Evolutionary conservation across 2,113 vertebrate genomes (phyloP).

Genomic region (Callionymus lyra): DNA sequence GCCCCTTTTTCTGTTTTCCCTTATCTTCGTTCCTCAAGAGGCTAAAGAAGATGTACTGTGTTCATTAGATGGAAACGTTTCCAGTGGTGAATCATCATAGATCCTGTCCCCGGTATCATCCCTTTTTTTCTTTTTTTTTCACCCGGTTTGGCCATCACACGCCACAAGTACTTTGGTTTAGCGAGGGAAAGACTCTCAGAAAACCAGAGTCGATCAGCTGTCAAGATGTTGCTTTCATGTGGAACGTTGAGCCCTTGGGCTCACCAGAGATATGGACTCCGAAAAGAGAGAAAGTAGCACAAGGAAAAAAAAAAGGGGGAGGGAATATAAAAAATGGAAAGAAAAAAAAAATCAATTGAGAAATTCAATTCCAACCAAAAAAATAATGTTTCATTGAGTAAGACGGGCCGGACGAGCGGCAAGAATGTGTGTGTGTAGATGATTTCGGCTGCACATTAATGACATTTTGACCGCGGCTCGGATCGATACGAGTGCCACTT

Average conservation of each 20-base stretch:
- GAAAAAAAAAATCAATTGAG: neutral
- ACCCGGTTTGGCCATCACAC: constrained; percentile 34
- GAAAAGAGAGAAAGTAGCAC: neutral
- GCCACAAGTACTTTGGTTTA: constrained; percentile 25
- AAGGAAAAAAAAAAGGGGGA: neutral
- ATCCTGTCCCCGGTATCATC: constrained; percentile 51
- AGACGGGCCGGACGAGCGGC: constrained; percentile 1
- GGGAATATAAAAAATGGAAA: neutral
- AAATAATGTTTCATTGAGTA: neutral
- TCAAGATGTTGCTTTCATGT: constrained; percentile 3
- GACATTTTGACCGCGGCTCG: constrained; percentile 45
- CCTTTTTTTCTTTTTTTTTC: no score
- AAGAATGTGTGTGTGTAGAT: neutral
- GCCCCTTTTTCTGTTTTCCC: constrained; percentile 32
- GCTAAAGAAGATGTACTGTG: constrained; percentile 52
- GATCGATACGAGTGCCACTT: constrained; percentile 50
- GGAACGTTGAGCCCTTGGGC: constrained; percentile 1
- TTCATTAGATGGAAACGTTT: constrained; percentile 61
- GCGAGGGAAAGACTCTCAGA: constrained; percentile 24
- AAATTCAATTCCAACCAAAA: no score
- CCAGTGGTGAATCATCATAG: constrained; percentile 46
- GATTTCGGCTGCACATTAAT: constrained; percentile 27
- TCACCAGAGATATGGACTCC: neutral
- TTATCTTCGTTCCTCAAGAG: constrained; percentile 39
- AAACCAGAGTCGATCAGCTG: neutral